Conservation (phyloP, 1,140 invertebrate species). For the Drosophila nikananu region DNA sequence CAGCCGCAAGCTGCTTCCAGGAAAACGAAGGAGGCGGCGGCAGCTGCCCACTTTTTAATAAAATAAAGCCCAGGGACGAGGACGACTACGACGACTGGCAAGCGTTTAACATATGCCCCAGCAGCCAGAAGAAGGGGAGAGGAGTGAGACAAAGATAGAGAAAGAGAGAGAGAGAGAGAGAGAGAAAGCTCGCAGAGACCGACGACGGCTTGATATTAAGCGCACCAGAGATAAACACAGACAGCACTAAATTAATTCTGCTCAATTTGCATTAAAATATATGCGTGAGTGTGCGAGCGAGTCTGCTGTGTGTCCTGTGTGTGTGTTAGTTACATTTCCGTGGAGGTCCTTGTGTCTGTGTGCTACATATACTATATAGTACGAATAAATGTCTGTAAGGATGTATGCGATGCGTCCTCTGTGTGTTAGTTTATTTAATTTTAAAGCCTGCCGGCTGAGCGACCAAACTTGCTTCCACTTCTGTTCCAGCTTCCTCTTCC, state of each 20-base stretch:
- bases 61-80: constrained; percentile 50
- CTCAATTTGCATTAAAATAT: constrained; percentile 84
- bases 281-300: constrained; percentile 23
- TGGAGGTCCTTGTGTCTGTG: constrained; percentile 26
- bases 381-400: background rate
- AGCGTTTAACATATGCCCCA: constrained; percentile 78
- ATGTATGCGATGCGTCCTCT: constrained; percentile 6
- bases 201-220: constrained; percentile 77
- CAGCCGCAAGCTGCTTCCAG: constrained; percentile 66
- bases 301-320: constrained; percentile 23
- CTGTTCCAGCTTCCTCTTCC: constrained; percentile 22
- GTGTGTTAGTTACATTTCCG: constrained; percentile 73
- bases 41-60: constrained; percentile 75
- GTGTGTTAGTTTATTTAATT: constrained; percentile 73
- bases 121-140: constrained; percentile 16
- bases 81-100: constrained; percentile 45
- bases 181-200: constrained; percentile 39
- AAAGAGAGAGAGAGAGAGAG: background rate
- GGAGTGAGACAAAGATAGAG: background rate
- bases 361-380: background rate
- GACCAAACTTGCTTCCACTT: constrained; percentile 39
- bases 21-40: constrained; percentile 39
- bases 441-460: constrained; percentile 54
- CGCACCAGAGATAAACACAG: constrained; percentile 78
- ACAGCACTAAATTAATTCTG: constrained; percentile 83